Evolutionary conservation across 2,888 invertebrate genomes (phyloP), one percentile per base, ranked within the genome.

Genomic region (Thelaira solivaga): DNA sequence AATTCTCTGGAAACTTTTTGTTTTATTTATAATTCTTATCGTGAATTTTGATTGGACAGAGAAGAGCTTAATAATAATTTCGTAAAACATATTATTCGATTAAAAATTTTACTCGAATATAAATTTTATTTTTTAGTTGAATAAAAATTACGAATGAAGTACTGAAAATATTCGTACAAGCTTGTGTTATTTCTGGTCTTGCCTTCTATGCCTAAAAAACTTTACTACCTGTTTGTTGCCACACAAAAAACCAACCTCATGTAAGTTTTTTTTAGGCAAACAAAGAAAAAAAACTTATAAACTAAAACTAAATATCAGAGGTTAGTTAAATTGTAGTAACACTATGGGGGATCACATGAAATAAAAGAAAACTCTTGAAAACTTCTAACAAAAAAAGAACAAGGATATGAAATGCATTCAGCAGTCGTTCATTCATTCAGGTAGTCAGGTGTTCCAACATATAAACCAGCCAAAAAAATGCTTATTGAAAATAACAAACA

Each of bases 301-400:
- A 41, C 29, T 51, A 18, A 45, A 67, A 61, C 59, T 74, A 67
- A 74, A 61, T 74, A 22, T 18, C 67, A 67, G 43, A 61, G 59
- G 67, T 74, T 67, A 59, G 59, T 53, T 61, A 74, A 74, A 74
- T 74, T 61, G 67, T 61, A 61, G 61, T 67, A 61, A 61, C 67
- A 67, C 74, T 36, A 67, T 65, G 53, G 55, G 62, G 57, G 49
- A 51, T 49, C 43, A 43, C 34, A 49, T 47, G 65, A 41, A 8
- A 41, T 2, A 39, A 16, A 36, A 34, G 24, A 53, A 36, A 49
- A 45, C 13, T 53, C 41, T 39, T 24, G 10, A 67, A 68, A 45
- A 18, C 8, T 22, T 4, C 1, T 26, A 22, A 11, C 13, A 11
- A 11, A 22, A 29, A n/a, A 39, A 31, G 26, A 45, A 47, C 18